Conservation (phyloP, 2,888 invertebrate species). For the Platycheirus albimanus region DNA sequence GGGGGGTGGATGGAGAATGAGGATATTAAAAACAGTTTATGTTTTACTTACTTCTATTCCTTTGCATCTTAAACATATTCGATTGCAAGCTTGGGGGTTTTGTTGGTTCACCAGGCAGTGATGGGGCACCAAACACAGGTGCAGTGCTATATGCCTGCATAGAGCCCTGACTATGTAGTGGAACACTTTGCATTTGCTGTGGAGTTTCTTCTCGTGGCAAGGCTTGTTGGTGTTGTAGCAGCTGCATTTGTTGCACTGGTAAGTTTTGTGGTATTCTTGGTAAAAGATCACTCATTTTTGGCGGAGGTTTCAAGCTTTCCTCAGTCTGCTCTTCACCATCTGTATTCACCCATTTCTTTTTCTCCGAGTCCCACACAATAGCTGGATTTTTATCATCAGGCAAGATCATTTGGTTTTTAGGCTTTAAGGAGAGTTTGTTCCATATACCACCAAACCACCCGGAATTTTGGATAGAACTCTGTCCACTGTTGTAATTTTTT, state of each 20-base stretch:
- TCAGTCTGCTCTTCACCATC: constrained; percentile 87
- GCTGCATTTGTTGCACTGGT: constrained; percentile 40
- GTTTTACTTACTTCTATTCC: constrained; percentile 87
- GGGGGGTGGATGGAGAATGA: too few relatives aligned
- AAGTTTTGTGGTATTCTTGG: constrained; percentile 46
- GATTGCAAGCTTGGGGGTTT: constrained; percentile 82
- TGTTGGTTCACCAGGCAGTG: constrained; percentile 63
- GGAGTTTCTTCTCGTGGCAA: constrained; percentile 31
- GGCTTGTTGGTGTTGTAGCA: constrained; percentile 44
- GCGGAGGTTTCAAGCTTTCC: constrained; percentile 86
- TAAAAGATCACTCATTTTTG: constrained; percentile 86
- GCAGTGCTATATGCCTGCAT: constrained; percentile 51
- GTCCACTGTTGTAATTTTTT: constrained; percentile 71
- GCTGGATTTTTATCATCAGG: constrained; percentile 97
- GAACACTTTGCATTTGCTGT: constrained; percentile 45
- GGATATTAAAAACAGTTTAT: too few relatives aligned
- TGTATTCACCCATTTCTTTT: constrained; percentile 93
- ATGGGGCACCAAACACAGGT: constrained; percentile 37
- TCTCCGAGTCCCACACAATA: constrained; percentile 96
- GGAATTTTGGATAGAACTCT: constrained; percentile 78
- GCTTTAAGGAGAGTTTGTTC: constrained; percentile 90
- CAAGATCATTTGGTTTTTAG: constrained; percentile 97
- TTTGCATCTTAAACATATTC: constrained; percentile 92
- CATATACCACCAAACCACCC: constrained; percentile 95
- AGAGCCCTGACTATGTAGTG: constrained; percentile 52